Evolutionary conservation across 2,797 vertebrate species (phyloP).

Genomic region (Microctenopoma stevenorrisi): DNA sequence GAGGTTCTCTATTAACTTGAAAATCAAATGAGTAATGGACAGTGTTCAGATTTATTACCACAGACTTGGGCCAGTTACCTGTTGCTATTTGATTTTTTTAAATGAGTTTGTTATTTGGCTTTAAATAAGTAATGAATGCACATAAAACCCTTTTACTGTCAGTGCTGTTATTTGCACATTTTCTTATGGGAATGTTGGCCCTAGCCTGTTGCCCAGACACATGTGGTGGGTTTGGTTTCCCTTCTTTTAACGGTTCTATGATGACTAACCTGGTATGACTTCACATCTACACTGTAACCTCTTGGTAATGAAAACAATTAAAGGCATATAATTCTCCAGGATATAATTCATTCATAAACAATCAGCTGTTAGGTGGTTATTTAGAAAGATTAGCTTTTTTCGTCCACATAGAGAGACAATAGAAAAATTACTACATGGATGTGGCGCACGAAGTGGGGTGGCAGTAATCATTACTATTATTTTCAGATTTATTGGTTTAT

Average conservation of each 20-base stretch:
- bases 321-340: neutral
- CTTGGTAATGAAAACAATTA: neutral
- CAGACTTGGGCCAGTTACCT: slow-evolving; percentile 28
- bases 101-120: neutral
- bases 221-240: slow-evolving; percentile 27
- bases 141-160: neutral
- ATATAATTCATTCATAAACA: neutral
- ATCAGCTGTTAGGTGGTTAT: neutral
- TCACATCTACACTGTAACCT: neutral
- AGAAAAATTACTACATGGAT: neutral
- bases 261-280: slow-evolving; percentile 15
- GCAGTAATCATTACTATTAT: too few species aligned
- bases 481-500: too few species aligned
- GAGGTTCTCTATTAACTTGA: slow-evolving; percentile 1
- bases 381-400: neutral
- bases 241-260: slow-evolving; percentile 2
- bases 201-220: slow-evolving; percentile 24
- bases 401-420: neutral
- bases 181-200: neutral
- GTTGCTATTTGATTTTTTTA: neutral
- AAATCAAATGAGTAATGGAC: slow-evolving; percentile 11
- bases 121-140: neutral
- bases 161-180: neutral
- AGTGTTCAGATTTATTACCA: neutral
- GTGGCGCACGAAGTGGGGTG: neutral